Evolutionary conservation across 2,888 invertebrate genomes (phyloP), one percentile per base, ranked within the genome.

Genomic region (Perdita meconis): DNA sequence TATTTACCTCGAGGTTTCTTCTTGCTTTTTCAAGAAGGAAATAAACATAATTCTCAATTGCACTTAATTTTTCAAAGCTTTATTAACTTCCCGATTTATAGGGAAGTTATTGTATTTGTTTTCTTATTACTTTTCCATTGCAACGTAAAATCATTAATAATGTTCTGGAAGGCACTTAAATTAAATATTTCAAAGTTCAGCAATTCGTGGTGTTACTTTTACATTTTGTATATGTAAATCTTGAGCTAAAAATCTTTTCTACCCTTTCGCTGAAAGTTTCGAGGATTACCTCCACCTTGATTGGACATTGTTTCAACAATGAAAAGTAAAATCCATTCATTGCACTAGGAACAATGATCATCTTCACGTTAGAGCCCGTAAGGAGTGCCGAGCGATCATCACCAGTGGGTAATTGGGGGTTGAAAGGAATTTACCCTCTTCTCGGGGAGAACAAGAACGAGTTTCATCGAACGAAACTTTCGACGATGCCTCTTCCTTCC

Each of bases 401-500:
- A 42, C 42, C 53, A 30, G 61, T 38, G 56, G n/a, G 76, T 82
- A 82, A 82, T 81, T 81, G 81, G 78, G 61, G 40, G 50, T 47
- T 61, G 50, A 78, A 73, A 72, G 82, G 80, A 79, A 81, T 82
- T 73, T 47, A 67, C 53, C 72, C 47, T 56, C 65, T 60, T 51
- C 60, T 30, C 2, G 47, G n/a, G 44, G n/a, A 2, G 47, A 47
- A 47, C 19, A 30, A 47, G 68, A 72, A 57, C 65, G 60, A 76
- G 73, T 60, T 47, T 66, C 79, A 68, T 80, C 69, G 74, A 74
- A 63, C 72, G 40, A 80, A 82, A 82, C 74, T 82, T 78, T 68
- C 56, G 57, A 16, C 51, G 50, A 64, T 60, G 74, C 63, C 64
- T 68, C 70, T 38, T 67, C 55, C 56, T 63, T 51, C 40, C 51